These are phyloP conservation scores for Aphidoletes aphidimyza DNA, from an alignment of 2,888 invertebrate species.

Conservation along the genomic window DNA sequence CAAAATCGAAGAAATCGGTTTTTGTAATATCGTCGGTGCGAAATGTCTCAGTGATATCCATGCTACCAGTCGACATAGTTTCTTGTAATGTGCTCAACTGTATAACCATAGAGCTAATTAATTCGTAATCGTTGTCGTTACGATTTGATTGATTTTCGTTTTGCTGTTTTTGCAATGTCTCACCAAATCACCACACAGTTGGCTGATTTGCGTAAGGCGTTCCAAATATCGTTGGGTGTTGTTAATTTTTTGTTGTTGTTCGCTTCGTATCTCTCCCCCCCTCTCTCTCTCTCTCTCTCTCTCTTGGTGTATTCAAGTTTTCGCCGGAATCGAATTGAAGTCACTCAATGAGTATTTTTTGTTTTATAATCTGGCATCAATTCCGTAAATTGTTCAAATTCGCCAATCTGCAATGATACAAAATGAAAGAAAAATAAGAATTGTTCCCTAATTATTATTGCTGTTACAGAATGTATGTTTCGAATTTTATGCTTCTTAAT, in stretches of 20 bases:
- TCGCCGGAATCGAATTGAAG: background rate
- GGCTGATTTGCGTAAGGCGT: slow-evolving; percentile 12
- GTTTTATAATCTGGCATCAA: slow-evolving; percentile 27
- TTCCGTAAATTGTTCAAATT: slow-evolving; percentile 35
- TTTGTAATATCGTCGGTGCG: slow-evolving; percentile 84
- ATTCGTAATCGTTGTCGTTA: background rate
- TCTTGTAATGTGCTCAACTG: slow-evolving; percentile 29
- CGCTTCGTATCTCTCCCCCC: no score
- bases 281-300: no score
- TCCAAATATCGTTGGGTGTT: no score
- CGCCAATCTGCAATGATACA: slow-evolving; percentile 26
- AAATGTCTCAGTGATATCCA: slow-evolving; percentile 86
- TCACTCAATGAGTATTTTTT: background rate
- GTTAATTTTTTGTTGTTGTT: no score
- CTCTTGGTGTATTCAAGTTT: background rate
- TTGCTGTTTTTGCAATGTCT: background rate
- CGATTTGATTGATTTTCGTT: slow-evolving; percentile 25
- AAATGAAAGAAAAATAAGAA: background rate
- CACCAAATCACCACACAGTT: background rate
- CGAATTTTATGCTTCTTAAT: slow-evolving; percentile 51
- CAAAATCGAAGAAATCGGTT: slow-evolving; percentile 90
- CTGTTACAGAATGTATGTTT: slow-evolving; percentile 51
- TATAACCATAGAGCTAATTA: slow-evolving; percentile 51
- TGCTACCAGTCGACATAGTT: slow-evolving; percentile 68
- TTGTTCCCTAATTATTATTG: slow-evolving; percentile 51